Evolutionary conservation across 2,888 invertebrate species (phyloP).

Genomic region (Himalopsyche anomala): DNA sequence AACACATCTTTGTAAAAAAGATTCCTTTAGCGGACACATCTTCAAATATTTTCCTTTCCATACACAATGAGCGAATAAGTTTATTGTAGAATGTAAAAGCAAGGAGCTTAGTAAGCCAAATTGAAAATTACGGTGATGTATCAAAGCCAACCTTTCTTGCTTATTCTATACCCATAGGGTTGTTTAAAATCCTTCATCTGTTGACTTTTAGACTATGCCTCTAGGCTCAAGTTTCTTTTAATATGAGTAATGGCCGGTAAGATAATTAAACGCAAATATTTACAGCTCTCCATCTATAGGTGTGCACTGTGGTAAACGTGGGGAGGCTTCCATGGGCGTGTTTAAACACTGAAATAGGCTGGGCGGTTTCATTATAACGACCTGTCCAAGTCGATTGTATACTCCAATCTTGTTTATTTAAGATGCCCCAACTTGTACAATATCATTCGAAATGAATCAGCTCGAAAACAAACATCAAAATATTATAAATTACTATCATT

Average conservation of each 20-base stretch:
- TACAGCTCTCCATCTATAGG: background rate
- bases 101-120: no score
- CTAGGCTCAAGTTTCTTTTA: constrained; percentile 8
- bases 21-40: no score
- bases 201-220: background rate
- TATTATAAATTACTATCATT: no score
- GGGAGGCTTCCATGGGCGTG: background rate
- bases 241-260: constrained; percentile 25
- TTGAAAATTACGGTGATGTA: no score
- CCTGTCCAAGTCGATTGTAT: background rate
- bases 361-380: background rate
- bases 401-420: background rate
- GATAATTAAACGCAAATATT: constrained; percentile 36
- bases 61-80: no score
- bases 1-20: no score
- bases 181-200: background rate
- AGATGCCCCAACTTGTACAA: background rate
- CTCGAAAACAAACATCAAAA: no score
- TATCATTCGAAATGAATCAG: no score
- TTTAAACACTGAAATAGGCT: background rate
- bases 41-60: no score
- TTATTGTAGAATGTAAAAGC: no score
- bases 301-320: background rate
- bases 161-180: no score
- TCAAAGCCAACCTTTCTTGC: no score